Conservation (phyloP, 2,888 invertebrate species). For the Lasioglossum calceatum region DNA sequence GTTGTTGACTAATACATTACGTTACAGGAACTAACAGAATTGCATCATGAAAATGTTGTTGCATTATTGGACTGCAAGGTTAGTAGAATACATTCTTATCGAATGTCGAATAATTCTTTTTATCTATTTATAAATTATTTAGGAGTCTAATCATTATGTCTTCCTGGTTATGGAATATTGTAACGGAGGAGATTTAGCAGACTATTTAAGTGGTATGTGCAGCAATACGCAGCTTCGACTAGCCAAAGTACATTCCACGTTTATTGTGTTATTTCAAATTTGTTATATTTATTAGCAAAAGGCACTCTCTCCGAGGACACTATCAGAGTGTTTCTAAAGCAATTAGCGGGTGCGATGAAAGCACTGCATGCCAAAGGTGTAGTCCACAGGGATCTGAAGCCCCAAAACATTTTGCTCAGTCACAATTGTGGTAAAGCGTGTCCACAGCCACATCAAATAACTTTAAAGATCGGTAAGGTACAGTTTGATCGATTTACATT, state of each 20-base stretch:
- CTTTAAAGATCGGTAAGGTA: constrained; percentile 95
- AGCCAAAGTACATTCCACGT: neutral
- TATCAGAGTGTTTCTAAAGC: constrained; percentile 96
- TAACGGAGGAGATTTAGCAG: constrained; percentile 99
- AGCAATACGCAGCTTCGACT: neutral
- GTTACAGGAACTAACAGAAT: constrained; percentile 94
- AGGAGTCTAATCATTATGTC: constrained; percentile 97
- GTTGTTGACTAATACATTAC: constrained; percentile 56
- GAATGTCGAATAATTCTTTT: neutral
- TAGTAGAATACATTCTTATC: constrained; percentile 70
- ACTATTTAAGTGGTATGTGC: constrained; percentile 92
- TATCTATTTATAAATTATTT: constrained; percentile 59
- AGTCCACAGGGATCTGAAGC: constrained; percentile 99
- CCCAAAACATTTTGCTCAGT: constrained; percentile 98
- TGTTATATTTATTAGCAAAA: constrained; percentile 87
- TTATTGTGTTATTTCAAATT: constrained; percentile 11
- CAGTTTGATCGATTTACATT: neutral
- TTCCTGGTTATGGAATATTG: constrained; percentile 99
- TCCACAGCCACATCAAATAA: constrained; percentile 93
- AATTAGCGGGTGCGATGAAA: constrained; percentile 98
- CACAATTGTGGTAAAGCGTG: constrained; percentile 89
- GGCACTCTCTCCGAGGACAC: constrained; percentile 99
- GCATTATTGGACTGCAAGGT: constrained; percentile 98
- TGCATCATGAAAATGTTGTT: constrained; percentile 99
- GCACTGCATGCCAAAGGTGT: constrained; percentile 99